Percentiles rank a stretch among this genome's conserved stretches.
Conservation (phyloP, 2,888 invertebrate genomes). For the Copidosoma aretas region DNA sequence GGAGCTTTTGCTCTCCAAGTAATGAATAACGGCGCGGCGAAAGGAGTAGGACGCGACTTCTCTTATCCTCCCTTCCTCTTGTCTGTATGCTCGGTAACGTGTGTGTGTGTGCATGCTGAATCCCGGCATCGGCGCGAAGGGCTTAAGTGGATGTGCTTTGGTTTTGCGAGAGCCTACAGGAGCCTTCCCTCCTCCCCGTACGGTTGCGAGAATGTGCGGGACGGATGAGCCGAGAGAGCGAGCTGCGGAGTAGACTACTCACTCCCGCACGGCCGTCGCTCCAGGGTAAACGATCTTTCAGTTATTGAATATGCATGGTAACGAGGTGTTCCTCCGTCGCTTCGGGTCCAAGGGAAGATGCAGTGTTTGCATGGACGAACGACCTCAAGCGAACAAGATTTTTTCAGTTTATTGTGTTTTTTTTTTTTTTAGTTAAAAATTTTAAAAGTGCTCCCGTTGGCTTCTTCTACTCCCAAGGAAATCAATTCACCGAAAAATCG, state of each 20-base stretch:
- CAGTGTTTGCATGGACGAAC: no score
- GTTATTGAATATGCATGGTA: neutral
- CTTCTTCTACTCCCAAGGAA: no score
- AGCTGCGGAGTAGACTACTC: no score
- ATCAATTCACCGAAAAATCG: no score
- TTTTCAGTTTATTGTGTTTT: no score
- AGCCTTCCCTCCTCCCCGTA: no score
- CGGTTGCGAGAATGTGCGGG: no score
- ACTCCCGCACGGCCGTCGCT: neutral
- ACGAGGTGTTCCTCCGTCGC: neutral
- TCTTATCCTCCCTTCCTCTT: neutral
- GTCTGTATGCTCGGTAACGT: neutral
- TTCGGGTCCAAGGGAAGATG: no score
- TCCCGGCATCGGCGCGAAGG: slow-evolving; percentile 10
- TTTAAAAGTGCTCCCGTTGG: no score
- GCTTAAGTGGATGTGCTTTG: slow-evolving; percentile 36
- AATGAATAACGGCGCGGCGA: slow-evolving; percentile 31
- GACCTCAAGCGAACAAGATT: no score
- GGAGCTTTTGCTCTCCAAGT: slow-evolving; percentile 18
- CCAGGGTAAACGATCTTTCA: neutral
- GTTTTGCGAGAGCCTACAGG: slow-evolving; percentile 22
- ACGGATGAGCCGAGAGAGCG: no score
- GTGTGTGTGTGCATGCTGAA: slow-evolving; percentile 8
- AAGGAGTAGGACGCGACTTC: neutral
- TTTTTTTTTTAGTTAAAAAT: no score